These are phyloP conservation scores for Tridacna gigas DNA, from an alignment of 2,888 invertebrate genomes.

Conservation along the genomic window DNA sequence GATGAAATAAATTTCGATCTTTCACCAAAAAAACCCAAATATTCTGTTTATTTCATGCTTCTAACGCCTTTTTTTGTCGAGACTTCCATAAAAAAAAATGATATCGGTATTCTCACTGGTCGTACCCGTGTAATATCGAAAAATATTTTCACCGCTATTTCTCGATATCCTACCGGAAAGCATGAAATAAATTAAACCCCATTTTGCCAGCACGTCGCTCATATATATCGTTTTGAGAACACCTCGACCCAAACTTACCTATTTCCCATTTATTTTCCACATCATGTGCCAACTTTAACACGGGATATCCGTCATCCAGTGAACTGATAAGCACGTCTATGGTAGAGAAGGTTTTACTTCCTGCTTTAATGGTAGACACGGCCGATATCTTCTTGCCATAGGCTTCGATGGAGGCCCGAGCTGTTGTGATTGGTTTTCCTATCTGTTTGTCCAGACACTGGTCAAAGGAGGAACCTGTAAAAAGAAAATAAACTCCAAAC, in stretches of 20 bases:
- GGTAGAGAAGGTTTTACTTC: neutral
- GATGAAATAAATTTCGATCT: too few relatives aligned
- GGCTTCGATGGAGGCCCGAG: constrained; percentile 25
- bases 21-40: too few relatives aligned
- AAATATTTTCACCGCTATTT: too few relatives aligned
- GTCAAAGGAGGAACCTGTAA: neutral
- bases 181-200: too few relatives aligned
- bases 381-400: constrained; percentile 35
- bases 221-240: too few relatives aligned
- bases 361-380: neutral
- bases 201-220: too few relatives aligned
- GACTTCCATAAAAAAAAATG: too few relatives aligned
- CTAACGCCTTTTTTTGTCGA: too few relatives aligned
- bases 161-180: too few relatives aligned
- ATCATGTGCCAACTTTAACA: constrained; percentile 27
- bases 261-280: constrained; percentile 32
- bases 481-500: neutral
- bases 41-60: too few relatives aligned
- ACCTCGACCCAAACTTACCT: constrained; percentile 18
- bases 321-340: constrained; percentile 23
- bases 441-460: constrained; percentile 26
- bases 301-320: constrained; percentile 13
- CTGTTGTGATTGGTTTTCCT: constrained; percentile 15
- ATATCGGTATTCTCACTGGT: too few relatives aligned
- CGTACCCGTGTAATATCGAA: too few relatives aligned